Evolutionary conservation across 2,113 vertebrate genomes (phyloP).

Genomic region (Nycticorax nycticorax): DNA sequence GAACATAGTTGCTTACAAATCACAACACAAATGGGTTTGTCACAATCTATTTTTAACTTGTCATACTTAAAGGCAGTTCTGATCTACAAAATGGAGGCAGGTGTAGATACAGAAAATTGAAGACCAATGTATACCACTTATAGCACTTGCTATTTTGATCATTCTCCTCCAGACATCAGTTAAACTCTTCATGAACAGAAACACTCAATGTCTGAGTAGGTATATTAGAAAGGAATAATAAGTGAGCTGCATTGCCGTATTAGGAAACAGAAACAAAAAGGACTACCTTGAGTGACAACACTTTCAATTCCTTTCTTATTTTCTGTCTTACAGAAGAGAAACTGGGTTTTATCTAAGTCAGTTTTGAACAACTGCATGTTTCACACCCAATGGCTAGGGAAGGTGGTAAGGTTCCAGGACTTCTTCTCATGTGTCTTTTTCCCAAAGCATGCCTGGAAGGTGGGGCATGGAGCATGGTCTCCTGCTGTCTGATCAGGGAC

Average conservation of each 20-base stretch:
- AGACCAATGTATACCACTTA: background rate
- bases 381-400: background rate
- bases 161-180: background rate
- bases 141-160: background rate
- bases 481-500: background rate
- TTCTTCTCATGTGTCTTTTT: background rate
- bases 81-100: background rate
- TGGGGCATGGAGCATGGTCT: accelerated
- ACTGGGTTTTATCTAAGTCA: background rate
- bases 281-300: background rate
- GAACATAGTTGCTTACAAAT: background rate
- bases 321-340: background rate
- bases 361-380: accelerated
- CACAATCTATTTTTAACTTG: background rate
- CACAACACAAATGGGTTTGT: background rate
- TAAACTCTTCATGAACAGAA: background rate
- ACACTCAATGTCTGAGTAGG: background rate
- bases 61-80: background rate
- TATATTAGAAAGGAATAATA: background rate
- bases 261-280: background rate
- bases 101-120: background rate
- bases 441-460: background rate
- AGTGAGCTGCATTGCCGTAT: background rate
- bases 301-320: background rate
- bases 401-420: background rate